Conservation (phyloP, 2,113 vertebrate genomes). For the Perca flavescens region DNA sequence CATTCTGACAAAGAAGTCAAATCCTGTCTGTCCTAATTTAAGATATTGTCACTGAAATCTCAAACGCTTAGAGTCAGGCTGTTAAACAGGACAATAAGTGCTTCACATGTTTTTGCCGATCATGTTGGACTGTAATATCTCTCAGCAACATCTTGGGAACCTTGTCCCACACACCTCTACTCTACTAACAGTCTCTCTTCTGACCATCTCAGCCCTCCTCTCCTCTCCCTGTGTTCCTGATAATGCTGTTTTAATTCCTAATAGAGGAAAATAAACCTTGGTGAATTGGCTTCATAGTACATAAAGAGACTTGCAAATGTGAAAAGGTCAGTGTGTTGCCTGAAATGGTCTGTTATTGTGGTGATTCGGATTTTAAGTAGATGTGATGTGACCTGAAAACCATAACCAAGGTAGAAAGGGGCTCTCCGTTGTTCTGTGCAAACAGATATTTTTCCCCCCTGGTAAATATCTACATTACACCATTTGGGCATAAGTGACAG, state of each 20-base stretch:
- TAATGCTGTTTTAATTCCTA: background rate
- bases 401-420: too few relatives aligned
- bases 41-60: background rate
- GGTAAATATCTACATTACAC: background rate
- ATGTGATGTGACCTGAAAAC: background rate
- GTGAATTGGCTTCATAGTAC: background rate
- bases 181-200: background rate
- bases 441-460: background rate
- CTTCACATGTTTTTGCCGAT: background rate
- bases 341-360: background rate
- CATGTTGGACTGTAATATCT: background rate
- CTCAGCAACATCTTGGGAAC: background rate
- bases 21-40: background rate
- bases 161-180: conserved; percentile 15
- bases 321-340: background rate
- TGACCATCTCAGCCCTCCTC: conserved; percentile 1
- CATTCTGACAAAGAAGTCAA: background rate
- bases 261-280: background rate
- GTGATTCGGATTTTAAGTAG: background rate
- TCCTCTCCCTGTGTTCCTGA: background rate
- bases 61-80: background rate
- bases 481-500: background rate
- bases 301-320: background rate
- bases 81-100: background rate
- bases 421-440: background rate